Base-by-base conservation (phyloP, 2,888 invertebrate species). In the Reticulitermes lucifugus region DNA sequence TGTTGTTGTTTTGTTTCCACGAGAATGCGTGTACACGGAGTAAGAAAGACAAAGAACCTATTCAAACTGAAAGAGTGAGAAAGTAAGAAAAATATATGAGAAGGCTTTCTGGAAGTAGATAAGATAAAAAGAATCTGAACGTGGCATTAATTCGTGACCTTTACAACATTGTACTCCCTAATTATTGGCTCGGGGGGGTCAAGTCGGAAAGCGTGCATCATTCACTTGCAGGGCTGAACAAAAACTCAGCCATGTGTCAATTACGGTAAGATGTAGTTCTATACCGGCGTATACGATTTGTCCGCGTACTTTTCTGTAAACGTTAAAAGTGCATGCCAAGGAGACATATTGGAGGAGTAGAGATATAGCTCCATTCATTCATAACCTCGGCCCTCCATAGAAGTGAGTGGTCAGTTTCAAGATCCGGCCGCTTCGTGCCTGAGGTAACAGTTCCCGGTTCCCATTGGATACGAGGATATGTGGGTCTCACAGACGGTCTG, bases 131-230 rank as follows among this genome's bases (percentile, higher is more conserved):
- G 41, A 73, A 29, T 71, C 73, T 73, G 41, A 73, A 73, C 73
- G 22, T 73, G 73, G 73, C 77, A 46, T 77, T 77, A 77, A 77
- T 77, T 84, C 84, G 84, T 84, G 84, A 84, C 84, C 84, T 84
- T 77, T 84, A 60, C 84, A 84, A 77, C 84, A 77, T 77, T 60
- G 84, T 84, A 84, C 84, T 84, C 84, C 79, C 84, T 84, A 84
- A 84, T 84, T 84, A 84, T 77, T 75, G 84, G 65, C 77, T 60
- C 55, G 59, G 46, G 77, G 35, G 84, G 84, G 84, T 84, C 84
- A 84, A 84, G 55, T 84, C 77, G 84, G 59, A 75, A 59, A 77
- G 77, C 84, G 84, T 84, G 84, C 81, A 81, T 81, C 81, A 70
- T 81, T 81, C 70, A 46, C 77, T 77, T n/a, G 12, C 77, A 77